Evolutionary conservation across 2,888 invertebrate species (phyloP).

Genomic region (Dryococelus australis): DNA sequence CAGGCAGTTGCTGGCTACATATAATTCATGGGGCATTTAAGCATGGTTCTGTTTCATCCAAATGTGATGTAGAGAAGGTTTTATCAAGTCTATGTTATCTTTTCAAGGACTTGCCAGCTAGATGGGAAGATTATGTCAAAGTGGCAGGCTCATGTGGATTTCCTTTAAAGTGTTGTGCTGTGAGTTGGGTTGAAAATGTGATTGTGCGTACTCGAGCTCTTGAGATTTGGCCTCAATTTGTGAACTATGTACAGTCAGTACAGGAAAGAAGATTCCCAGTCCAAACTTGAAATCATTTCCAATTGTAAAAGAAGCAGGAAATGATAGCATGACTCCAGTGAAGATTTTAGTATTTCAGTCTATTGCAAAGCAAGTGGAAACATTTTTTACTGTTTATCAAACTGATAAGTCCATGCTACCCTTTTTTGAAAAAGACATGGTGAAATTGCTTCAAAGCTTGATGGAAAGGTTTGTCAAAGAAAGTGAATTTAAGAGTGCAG

Average conservation of each 20-base stretch:
- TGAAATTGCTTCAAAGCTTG: neutral
- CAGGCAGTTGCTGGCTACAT: too few species aligned
- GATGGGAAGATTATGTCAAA: neutral
- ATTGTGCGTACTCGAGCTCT: conserved; percentile 20
- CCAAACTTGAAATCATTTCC: neutral
- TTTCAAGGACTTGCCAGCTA: neutral
- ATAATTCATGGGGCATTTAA: too few species aligned
- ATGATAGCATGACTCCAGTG: neutral
- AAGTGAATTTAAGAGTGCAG: too few species aligned
- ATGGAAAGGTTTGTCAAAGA: too few species aligned
- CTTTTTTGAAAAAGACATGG: neutral
- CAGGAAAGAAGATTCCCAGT: neutral
- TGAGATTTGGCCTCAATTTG: neutral
- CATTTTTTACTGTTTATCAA: neutral
- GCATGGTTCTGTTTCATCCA: too few species aligned
- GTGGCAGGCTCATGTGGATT: conserved; percentile 13
- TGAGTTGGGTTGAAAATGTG: conserved; percentile 22
- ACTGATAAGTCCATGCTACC: neutral
- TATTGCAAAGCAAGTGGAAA: conserved; percentile 3
- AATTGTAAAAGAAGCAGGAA: conserved; percentile 16
- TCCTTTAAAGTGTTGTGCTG: neutral
- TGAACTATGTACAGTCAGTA: neutral
- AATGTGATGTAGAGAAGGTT: too few species aligned
- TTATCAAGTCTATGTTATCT: too few species aligned
- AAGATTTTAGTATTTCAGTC: neutral